Conservation (phyloP, 2,113 vertebrate species). For the Tichodroma muraria region DNA sequence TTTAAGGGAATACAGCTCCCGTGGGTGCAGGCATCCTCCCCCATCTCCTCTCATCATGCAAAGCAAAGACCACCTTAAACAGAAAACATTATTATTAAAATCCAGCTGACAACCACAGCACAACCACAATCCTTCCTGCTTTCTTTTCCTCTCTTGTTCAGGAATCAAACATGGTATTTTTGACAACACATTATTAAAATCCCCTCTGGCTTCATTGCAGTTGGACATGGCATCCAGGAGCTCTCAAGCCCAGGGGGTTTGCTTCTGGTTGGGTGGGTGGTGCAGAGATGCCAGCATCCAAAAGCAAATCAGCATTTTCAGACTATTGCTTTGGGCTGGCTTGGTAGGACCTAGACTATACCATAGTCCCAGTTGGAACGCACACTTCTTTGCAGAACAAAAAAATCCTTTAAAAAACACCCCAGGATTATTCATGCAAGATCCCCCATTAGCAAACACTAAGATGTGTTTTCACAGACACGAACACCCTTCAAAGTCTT, state of each 20-base stretch:
- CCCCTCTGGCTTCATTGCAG: neutral
- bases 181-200: neutral
- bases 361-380: accelerated
- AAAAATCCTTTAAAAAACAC: neutral
- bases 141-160: neutral
- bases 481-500: neutral
- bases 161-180: neutral
- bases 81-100: neutral
- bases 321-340: neutral
- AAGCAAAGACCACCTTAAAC: neutral
- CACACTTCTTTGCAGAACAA: neutral
- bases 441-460: neutral
- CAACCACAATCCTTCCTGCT: neutral
- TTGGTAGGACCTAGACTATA: neutral
- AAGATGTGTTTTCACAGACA: neutral
- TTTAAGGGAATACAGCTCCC: neutral
- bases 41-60: neutral
- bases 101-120: neutral
- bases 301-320: neutral
- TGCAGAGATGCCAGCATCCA: neutral
- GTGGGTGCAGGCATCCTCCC: neutral
- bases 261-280: neutral
- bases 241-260: neutral
- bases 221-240: accelerated
- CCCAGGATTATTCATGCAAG: neutral